Percentiles rank a stretch among this genome's conserved stretches.
Evolutionary conservation across 1,140 invertebrate genomes (phyloP).

Genomic region (Dendroctonus ponderosae): DNA sequence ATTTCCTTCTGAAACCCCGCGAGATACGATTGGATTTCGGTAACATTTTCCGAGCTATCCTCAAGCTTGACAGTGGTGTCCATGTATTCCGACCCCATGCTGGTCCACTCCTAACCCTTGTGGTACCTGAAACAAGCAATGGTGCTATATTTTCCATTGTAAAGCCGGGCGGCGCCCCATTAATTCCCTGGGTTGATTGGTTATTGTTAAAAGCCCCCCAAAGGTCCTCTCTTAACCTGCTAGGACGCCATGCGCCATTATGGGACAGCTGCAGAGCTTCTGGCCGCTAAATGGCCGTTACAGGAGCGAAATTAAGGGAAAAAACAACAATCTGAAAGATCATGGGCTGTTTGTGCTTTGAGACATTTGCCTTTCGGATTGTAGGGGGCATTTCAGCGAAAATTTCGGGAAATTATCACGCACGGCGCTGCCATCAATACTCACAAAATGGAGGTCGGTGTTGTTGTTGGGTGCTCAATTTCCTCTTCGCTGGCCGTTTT

Average conservation of each 20-base stretch:
- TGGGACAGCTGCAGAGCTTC: conserved; percentile 14
- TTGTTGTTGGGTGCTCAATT: background rate
- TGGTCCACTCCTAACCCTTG: no score
- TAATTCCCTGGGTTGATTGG: no score
- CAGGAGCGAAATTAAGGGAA: no score
- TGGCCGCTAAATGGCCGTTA: no score
- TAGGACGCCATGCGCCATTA: no score
- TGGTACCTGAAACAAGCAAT: no score
- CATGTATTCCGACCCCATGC: conserved; percentile 46
- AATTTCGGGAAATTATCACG: conserved; percentile 69
- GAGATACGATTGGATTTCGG: conserved; percentile 79
- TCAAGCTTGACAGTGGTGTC: conserved; percentile 49
- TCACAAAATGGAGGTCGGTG: conserved; percentile 50
- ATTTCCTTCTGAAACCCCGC: conserved; percentile 86
- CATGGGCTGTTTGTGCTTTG: background rate
- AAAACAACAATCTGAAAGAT: no score
- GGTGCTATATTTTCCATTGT: no score
- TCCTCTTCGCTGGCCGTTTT: conserved; percentile 12
- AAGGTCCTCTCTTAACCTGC: no score
- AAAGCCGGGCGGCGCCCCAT: no score
- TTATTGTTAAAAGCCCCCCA: no score
- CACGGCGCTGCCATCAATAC: conserved; percentile 68
- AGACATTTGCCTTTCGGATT: conserved; percentile 32
- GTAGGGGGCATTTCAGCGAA: conserved; percentile 68
- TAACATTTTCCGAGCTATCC: conserved; percentile 58